Base-by-base conservation (phyloP, 2,888 invertebrate species). In the Mamestra brassicae region DNA sequence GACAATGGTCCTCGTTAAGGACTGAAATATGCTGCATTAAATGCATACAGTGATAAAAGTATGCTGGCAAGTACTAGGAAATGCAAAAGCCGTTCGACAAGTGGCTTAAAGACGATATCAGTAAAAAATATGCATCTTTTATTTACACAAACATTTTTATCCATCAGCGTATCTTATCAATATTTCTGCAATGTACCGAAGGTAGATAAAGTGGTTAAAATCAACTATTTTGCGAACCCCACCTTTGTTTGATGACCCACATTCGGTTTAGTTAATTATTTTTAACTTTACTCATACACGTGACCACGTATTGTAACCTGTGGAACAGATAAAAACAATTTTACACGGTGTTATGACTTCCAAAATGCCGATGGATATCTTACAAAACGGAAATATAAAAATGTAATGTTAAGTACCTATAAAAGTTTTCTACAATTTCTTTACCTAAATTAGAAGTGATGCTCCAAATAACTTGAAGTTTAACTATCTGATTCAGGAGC, bases 161-260 rank as follows among this genome's bases (percentile, higher is more conserved):
- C 95, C 90, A 85, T 87, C 80, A 87, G 79, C 86, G 88, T 89
- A 95, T 96, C 96, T 96, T 95, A 96, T 96, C 96, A 88, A 90
- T 92, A 91, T 92, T 95, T 95, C 95, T 96, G 95, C 95, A 95
- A 93, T 90, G 92, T 93, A 90, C 90, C 85, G 85, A 90, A 87
- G 84, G 89, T 83, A 92, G 95, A 96, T 96, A 95, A 94, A 90
- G 83, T 69, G 74, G 71, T 88, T 92, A 91, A 90, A 89, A 85
- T 82, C 83, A 82, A 91, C 89, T 93, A 93, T 95, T 96, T 95
- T 89, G 96, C 95, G 89, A 94, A 94, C 95, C 92, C 91, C 93
- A 89, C 96, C 96, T 94, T 92, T 95, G 93, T 96, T 96, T 94
- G 93, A 87, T 95, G 94, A 94, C 95, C 95, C 89, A 95, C 90